These are phyloP conservation scores for Tetramorium parvispinum DNA, from an alignment of 1,140 invertebrate genomes.

Conservation along the genomic window DNA sequence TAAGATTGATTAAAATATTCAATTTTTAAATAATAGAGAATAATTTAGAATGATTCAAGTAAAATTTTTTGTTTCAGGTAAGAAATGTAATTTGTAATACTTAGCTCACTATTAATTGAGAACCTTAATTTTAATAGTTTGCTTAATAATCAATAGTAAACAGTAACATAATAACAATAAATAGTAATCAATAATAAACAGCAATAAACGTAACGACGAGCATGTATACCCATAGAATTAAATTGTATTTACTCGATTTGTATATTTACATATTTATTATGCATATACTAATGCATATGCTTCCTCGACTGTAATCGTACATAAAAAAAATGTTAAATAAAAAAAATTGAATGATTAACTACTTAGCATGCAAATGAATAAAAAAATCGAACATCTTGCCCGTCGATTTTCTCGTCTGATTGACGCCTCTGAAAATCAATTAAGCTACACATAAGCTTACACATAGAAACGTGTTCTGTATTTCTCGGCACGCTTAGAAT, in stretches of 20 bases:
- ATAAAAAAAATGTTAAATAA: no score
- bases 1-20: background rate
- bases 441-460: background rate
- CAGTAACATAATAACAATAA: no score
- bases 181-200: slow-evolving; percentile 30
- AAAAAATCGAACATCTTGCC: background rate
- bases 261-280: slow-evolving; percentile 50
- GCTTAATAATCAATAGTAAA: slow-evolving; percentile 30
- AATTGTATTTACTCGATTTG: slow-evolving; percentile 34
- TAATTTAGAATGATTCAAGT: no score
- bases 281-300: slow-evolving; percentile 49
- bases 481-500: background rate
- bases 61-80: no score
- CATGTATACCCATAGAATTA: slow-evolving; percentile 30
- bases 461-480: background rate
- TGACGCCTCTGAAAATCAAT: background rate
- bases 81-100: background rate
- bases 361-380: slow-evolving; percentile 3
- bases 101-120: background rate
- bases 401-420: background rate
- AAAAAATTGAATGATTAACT: background rate
- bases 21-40: background rate
- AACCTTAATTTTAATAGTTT: background rate
- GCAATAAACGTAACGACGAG: no score
- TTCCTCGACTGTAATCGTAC: slow-evolving; percentile 45